These are phyloP conservation scores for Planococcus citri DNA, from an alignment of 1,140 invertebrate genomes.

Conservation along the genomic window DNA sequence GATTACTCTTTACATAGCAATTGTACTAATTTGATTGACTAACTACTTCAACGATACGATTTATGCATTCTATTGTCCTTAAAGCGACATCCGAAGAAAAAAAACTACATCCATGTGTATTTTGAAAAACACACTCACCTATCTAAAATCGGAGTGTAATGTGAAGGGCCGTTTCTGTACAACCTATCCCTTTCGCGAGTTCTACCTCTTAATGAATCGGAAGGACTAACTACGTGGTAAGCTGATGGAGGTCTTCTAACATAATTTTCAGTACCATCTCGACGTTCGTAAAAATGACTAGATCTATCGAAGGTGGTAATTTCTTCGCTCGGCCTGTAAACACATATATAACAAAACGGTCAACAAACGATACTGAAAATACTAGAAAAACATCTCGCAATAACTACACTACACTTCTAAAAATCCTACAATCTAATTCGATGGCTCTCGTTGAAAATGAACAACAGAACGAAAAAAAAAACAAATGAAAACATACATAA, in stretches of 20 bases:
- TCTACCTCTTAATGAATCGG: conserved; percentile 32
- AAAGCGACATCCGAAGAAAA: too few relatives aligned
- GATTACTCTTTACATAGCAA: too few relatives aligned
- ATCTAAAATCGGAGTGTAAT: conserved; percentile 35
- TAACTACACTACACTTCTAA: too few relatives aligned
- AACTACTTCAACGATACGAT: too few relatives aligned
- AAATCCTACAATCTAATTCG: too few relatives aligned
- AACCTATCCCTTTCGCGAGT: conserved; percentile 32
- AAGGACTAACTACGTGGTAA: conserved; percentile 31
- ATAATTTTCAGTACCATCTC: conserved; percentile 31
- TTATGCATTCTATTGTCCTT: too few relatives aligned
- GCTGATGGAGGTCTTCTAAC: conserved; percentile 31
- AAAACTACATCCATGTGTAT: too few relatives aligned
- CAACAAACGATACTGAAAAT: not conserved
- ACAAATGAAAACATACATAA: too few relatives aligned
- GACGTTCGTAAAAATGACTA: conserved; percentile 38
- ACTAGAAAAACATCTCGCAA: too few relatives aligned
- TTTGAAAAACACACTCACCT: conserved; percentile 28
- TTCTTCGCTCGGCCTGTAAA: conserved; percentile 33
- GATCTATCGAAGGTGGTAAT: conserved; percentile 36
- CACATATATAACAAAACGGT: not conserved
- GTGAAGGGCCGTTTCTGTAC: conserved; percentile 37
- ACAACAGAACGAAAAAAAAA: too few relatives aligned
- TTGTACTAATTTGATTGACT: too few relatives aligned
- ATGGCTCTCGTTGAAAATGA: too few relatives aligned